Evolutionary conservation across 2,113 vertebrate species (phyloP), one percentile per base, ranked within the genome.

Genomic region (Plectropomus leopardus): DNA sequence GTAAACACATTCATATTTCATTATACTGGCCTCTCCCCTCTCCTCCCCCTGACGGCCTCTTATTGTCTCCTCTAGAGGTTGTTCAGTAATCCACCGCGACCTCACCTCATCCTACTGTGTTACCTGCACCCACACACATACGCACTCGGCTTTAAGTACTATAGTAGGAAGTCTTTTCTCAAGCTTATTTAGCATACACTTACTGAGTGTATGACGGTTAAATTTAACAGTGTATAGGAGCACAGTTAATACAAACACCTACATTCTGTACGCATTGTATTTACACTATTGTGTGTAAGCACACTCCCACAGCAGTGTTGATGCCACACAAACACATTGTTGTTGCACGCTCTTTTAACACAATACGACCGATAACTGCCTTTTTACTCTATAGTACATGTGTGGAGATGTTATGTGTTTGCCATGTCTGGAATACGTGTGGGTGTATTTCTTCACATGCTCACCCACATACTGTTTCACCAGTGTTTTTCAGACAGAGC

Each of bases 1-100:
- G 87, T 89, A 93, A 90, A 92, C 91, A 90, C 89, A 88, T 92
- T 92, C 71, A 92, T 91, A 90, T 93, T 92, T 94, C 86, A 92
- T 93, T 89, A 89, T 85, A 84, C 59, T 82, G 70, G 76, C 85
- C 83, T 85, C 81, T 78, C 60, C 74, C 59, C 71, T 78, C 86
- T 86, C 81, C 68, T 80, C 80, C 87, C 80, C 68, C 76, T 58
- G 68, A 80, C 50, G 45, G 79, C 73, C 88, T 88, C 82, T 88
- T 86, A 89, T 89, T 90, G 87, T 91, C 88, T 87, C 87, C 84
- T 91, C 60, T 64, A 70, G 88, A 86, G 84, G 84, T 86, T 89
- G 86, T 85, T 90, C 76, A 79, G 70, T 81, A 85, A 85, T 89
- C 79, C 86, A 80, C 58, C 23, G 85, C 87, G 83, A 83, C 83